Evolutionary conservation across 2,113 vertebrate genomes (phyloP).

Genomic region (Dryoscopus gambensis): DNA sequence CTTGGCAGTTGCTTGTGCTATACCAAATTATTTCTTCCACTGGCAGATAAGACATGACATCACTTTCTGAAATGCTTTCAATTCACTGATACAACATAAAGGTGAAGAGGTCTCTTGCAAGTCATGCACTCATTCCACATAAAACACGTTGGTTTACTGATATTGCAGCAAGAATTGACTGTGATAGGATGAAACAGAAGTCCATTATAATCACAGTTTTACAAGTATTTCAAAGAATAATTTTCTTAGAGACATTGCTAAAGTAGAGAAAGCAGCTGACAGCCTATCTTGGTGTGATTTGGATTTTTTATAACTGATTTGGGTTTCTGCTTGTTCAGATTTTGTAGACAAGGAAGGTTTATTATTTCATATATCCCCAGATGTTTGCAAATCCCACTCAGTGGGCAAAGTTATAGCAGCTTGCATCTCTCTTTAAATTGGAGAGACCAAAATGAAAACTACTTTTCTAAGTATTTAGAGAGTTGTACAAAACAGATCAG

Average conservation of each 20-base stretch:
- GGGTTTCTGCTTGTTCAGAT: not conserved
- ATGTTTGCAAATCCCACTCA: not conserved
- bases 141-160: fast-evolving
- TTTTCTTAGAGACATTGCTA: not conserved
- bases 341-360: not conserved
- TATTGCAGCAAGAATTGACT: not conserved
- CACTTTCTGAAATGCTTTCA: not conserved
- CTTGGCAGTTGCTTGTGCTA: not conserved
- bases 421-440: not conserved
- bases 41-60: not conserved
- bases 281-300: not conserved
- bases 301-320: not conserved
- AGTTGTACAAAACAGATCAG: not conserved
- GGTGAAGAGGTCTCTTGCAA: not conserved
- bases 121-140: fast-evolving
- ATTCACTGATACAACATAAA: not conserved
- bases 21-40: not conserved
- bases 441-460: not conserved
- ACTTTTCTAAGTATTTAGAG: not conserved
- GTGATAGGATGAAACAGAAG: not conserved
- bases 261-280: not conserved
- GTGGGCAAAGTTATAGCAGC: not conserved
- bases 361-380: not conserved
- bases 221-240: not conserved
- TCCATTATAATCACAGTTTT: not conserved